These are phyloP conservation scores for Patiria miniata DNA, from an alignment of 35 echinoderm and acorn worm species.

Conservation along the genomic window DNA sequence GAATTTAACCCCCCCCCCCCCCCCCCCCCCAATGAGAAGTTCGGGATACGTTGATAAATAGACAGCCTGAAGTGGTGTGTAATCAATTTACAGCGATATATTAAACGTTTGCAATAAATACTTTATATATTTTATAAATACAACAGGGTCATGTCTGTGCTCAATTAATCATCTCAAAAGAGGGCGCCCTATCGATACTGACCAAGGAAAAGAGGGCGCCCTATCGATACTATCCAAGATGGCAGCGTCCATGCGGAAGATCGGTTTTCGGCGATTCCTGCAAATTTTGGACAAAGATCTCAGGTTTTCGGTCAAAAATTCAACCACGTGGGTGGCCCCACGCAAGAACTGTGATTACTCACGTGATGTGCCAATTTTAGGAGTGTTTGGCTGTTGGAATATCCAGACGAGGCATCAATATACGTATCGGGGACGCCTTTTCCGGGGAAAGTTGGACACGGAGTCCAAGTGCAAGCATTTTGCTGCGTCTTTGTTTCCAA, in stretches of 20 bases:
- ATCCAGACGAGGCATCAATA: not conserved
- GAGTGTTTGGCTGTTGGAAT: not conserved
- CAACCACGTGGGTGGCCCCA: not conserved
- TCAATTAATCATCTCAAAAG: not conserved
- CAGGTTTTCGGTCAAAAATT: not conserved
- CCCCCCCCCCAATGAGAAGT: too few species aligned
- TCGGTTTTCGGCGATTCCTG: not conserved
- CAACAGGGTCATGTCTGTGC: too few species aligned
- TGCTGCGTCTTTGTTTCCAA: slow-evolving; percentile 2
- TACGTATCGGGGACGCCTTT: not conserved
- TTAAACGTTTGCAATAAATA: too few species aligned
- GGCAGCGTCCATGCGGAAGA: not conserved
- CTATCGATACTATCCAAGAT: not conserved
- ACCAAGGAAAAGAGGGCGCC: not conserved
- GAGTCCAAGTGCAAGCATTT: not conserved
- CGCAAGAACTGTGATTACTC: not conserved
- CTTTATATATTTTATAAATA: too few species aligned
- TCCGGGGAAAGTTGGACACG: not conserved
- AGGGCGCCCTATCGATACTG: not conserved
- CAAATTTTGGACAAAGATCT: not conserved
- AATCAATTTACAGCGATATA: too few species aligned
- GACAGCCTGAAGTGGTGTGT: too few species aligned
- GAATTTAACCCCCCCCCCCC: too few species aligned
- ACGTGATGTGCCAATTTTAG: not conserved
- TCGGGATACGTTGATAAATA: too few species aligned